Base-by-base conservation (phyloP, 2,888 invertebrate genomes). In the Hybos culiciformis region DNA sequence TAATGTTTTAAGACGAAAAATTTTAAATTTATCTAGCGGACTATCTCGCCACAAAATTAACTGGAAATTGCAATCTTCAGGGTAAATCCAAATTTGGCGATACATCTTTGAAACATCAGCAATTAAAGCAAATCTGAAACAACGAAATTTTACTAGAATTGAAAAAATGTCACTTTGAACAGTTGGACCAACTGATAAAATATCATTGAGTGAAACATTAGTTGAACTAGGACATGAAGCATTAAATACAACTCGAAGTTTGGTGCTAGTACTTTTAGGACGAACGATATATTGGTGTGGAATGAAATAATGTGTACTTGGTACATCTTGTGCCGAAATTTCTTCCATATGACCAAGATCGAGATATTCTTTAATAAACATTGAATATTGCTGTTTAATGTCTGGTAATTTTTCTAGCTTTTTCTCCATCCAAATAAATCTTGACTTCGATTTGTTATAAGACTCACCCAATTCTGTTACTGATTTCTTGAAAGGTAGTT, bases 81-180 rank as follows among this genome's bases (percentile, higher is more conserved):
- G 41, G 15, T 44, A 17, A 1, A 54, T 29, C 6, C 15, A 3
- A 8, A 56, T 49, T 42, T 53, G 52, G 1, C 48, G 46, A 32
- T 51, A 57, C 48, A 55, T 55, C 37, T 52, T 45, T 3, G 34
- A 38, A 5, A 58, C 46, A 33, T 56, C 55, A 5, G 50, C 52
- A 4, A 40, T 46, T 5, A 54, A 36, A 1, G 52, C 50, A 20
- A 15, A 39, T 14, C 31, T 29, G 12, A 32, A n/a, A 18, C 34
- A 40, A 3, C 43, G 6, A 4, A 39, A 24, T 31, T 42, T 18
- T 6, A 47, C n/a, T 6, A 50, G 6, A 24, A 48, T 45, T 11
- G 45, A 24, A 18, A 46, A 38, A 17, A 49, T 18, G n/a, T 46
- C 42, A 8, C 42, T n/a, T 33, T 48, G 47, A 19, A 47, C n/a